phyloP scores from a whole-genome alignment of 2,113 vertebrate species.

The Paraplagusia blochii region DNA sequence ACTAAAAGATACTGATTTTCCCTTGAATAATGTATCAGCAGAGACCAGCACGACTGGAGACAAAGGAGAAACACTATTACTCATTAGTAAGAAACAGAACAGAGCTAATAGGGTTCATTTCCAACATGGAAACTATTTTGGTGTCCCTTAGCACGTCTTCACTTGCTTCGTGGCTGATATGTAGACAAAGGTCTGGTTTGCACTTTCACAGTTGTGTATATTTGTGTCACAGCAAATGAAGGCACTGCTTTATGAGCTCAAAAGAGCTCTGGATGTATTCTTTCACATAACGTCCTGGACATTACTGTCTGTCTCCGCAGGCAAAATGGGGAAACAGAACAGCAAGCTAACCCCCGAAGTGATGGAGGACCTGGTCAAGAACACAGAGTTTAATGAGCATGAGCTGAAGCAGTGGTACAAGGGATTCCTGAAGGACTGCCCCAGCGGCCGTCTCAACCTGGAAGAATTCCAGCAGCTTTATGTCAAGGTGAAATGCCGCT shows the following conservation, averaged over 20 bases:
- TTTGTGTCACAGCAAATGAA: no score
- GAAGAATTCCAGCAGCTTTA: conserved; percentile 88
- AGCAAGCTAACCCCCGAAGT: conserved; percentile 99
- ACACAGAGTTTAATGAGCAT: conserved; percentile 82
- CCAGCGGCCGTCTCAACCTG: conserved; percentile 77
- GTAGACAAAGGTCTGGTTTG: conserved; percentile 20
- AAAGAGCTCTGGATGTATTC: conserved; percentile 5
- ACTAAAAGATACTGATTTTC: neutral
- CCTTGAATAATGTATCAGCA: conserved; percentile 2
- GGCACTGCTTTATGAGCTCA: no score
- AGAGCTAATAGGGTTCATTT: conserved; percentile 8
- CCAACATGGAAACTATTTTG: conserved; percentile 1
- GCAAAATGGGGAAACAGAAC: conserved; percentile 95
- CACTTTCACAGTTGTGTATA: conserved; percentile 9
- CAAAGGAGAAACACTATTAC: conserved; percentile 14
- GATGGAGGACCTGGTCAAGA: conserved; percentile 99
- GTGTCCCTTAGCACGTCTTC: neutral
- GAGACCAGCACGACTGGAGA: conserved; percentile 14
- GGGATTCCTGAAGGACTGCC: conserved; percentile 81
- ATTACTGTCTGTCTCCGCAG: conserved; percentile 24
- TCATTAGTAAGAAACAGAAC: conserved; percentile 4
- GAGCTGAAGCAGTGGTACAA: conserved; percentile 83
- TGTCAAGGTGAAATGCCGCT: conserved; percentile 83
- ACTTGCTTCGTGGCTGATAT: conserved; percentile 39
- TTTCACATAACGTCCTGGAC: neutral